These are phyloP conservation scores for Oryzaephilus surinamensis DNA, from an alignment of 1,140 invertebrate genomes.

Conservation along the genomic window DNA sequence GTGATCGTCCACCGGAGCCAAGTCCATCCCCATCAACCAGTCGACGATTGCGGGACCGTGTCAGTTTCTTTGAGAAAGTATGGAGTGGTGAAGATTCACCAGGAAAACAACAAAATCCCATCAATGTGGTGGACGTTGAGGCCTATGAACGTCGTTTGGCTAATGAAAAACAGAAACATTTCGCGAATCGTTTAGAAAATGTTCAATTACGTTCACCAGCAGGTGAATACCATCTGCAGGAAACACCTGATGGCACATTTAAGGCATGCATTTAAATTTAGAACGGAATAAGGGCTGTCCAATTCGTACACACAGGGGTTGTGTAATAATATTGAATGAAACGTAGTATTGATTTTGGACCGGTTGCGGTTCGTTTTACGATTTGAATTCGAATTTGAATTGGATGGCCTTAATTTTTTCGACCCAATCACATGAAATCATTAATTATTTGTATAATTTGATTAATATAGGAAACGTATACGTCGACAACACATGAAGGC, in stretches of 20 bases:
- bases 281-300: too few species aligned
- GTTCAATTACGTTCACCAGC: slow-evolving; percentile 47
- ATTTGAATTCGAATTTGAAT: too few species aligned
- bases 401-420: too few species aligned
- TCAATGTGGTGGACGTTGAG: slow-evolving; percentile 40
- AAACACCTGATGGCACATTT: too few species aligned
- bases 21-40: slow-evolving; percentile 12
- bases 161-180: slow-evolving; percentile 45
- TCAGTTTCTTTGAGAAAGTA: slow-evolving; percentile 66
- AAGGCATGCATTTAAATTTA: too few species aligned
- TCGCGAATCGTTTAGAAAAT: slow-evolving; percentile 47
- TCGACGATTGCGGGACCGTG: slow-evolving; percentile 53
- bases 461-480: slow-evolving; percentile 43
- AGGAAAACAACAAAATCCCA: slow-evolving; percentile 29
- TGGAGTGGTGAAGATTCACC: slow-evolving; percentile 45
- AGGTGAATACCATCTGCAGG: too few species aligned
- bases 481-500: slow-evolving; percentile 50
- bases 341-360: too few species aligned
- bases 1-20: slow-evolving; percentile 19
- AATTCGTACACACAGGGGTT: too few species aligned
- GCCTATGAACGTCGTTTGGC: slow-evolving; percentile 47
- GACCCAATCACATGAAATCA: too few species aligned
- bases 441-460: too few species aligned
- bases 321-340: too few species aligned
- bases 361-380: too few species aligned